Evolutionary conservation across 2,797 vertebrate genomes (phyloP).

Genomic region (Halcyon badia): DNA sequence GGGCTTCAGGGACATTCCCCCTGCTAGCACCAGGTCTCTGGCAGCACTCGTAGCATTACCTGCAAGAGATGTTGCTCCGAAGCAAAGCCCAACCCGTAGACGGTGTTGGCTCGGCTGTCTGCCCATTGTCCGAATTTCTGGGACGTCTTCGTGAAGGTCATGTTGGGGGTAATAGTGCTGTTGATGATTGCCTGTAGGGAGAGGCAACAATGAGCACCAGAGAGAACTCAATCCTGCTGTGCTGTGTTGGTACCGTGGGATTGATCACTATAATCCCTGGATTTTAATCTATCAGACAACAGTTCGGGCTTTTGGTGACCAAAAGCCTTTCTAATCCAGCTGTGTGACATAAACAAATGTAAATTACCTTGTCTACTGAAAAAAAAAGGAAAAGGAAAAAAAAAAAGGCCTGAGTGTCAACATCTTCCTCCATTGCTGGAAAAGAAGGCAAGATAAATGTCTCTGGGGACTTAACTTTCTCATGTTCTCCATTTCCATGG

Average conservation of each 20-base stretch:
- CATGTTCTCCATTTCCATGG: neutral
- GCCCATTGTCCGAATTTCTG: slow-evolving; percentile 99
- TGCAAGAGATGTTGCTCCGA: slow-evolving; percentile 94
- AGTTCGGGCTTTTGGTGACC: neutral
- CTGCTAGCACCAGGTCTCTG: too few relatives aligned
- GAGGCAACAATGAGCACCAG: neutral
- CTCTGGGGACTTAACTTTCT: neutral
- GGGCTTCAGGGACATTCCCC: neutral
- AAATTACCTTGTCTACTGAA: neutral
- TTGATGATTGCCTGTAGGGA: slow-evolving; percentile 93
- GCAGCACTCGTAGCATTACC: slow-evolving; percentile 72
- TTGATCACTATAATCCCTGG: fast-evolving
- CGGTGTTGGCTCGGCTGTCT: slow-evolving; percentile 95
- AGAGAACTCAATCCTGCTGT: neutral
- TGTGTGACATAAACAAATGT: fast-evolving
- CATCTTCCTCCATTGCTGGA: neutral
- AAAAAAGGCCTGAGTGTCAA: neutral
- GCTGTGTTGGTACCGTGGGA: neutral
- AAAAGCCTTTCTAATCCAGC: neutral
- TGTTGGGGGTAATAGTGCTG: slow-evolving; percentile 97
- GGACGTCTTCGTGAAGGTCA: slow-evolving; percentile 98
- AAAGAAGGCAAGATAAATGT: neutral
- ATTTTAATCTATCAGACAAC: neutral
- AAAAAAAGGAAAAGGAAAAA: neutral
- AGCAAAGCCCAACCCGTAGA: slow-evolving; percentile 93